phyloP scores from a whole-genome alignment of 2,113 vertebrate genomes.

The Neomonachus schauinslandi region DNA sequence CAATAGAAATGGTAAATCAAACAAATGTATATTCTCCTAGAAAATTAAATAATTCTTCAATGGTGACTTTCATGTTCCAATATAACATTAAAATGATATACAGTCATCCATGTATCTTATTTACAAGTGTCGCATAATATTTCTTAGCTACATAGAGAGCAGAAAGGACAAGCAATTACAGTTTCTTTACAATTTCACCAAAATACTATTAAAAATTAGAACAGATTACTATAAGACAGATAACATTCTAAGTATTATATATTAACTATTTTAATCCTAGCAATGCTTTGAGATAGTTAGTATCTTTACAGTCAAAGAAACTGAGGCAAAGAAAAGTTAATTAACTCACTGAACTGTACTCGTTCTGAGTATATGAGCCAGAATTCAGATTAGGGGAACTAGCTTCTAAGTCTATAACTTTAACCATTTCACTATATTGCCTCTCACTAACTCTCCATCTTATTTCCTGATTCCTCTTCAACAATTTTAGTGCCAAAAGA shows the following conservation, averaged over 20 bases:
- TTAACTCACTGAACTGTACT: background rate
- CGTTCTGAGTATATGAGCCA: background rate
- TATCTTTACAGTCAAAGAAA: background rate
- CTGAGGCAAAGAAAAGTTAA: background rate
- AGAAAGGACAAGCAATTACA: background rate
- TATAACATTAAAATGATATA: background rate
- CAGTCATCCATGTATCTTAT: background rate
- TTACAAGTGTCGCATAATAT: background rate
- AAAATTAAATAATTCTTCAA: background rate
- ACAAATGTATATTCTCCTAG: background rate
- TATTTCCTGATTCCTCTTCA: background rate
- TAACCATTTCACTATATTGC: background rate
- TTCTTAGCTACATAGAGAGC: background rate
- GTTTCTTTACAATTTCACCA: background rate
- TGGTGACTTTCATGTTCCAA: background rate
- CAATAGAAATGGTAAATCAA: background rate
- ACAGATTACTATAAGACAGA: background rate
- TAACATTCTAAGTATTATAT: background rate
- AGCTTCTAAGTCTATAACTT: background rate
- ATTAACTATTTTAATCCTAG: background rate
- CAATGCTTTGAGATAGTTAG: background rate
- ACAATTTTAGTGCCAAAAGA: background rate
- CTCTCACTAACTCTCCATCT: background rate
- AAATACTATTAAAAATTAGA: background rate
- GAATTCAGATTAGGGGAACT: background rate